Evolutionary conservation across 2,797 vertebrate species (phyloP), one percentile per base, ranked within the genome.

Genomic region (Tokudaia muenninki): DNA sequence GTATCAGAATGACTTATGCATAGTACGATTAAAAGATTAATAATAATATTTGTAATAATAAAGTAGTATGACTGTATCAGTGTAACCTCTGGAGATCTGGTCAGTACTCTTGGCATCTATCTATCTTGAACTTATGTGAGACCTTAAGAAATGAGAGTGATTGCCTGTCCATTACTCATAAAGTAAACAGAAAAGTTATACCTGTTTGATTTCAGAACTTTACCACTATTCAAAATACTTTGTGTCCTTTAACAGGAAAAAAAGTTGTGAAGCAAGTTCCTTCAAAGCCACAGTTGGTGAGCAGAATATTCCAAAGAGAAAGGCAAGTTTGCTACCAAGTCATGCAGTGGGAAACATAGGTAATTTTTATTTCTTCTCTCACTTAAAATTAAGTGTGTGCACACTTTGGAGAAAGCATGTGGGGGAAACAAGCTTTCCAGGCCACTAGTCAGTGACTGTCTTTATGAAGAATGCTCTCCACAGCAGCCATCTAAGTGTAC

Each of bases 201-300:
- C n/a, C 24, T 81, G 11, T 67, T 67, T 90, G 50, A 92, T 7
- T 84, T 87, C 61, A 87, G n/a, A 88, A 81, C 14, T 31, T 70
- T 61, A 75, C 47, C 16, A 70, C 47, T 67, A 93, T 91, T 96
- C 67, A 84, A 91, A 96, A 87, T 92, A 50, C 5, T 55, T 31
- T 26, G n/a, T 70, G 90, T 50, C 24, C 24, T 86, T 34, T 47
- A 84, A 65, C 13, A 52, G 19, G 70, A 57, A 59, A 34, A 41
- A 65, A 72, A 10, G 29, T 9, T 59, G 8, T 29, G 50, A 41
- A 19, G 4, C 2, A 90, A 78, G 83, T 88, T 92, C 34, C 55
- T 87, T 90, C 77, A 90, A 92, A 97, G 17, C 13, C 61, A 81
- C n/a, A 82, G 29, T 79, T 34, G 55, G 16, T 21, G 55, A 92